phyloP scores from a whole-genome alignment of 2,113 vertebrate genomes.

The Ursus arctos region DNA sequence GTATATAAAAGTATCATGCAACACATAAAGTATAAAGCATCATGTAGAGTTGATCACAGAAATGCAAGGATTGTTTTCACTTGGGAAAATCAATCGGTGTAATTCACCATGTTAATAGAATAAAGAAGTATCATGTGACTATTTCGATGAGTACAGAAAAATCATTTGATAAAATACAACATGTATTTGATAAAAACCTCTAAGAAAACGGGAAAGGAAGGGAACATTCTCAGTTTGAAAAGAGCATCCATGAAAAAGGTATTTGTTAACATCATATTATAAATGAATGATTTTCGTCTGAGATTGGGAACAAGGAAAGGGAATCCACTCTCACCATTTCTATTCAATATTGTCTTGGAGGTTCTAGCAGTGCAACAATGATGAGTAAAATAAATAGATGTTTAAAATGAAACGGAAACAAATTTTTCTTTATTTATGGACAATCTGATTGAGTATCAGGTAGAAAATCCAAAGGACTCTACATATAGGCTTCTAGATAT shows the following conservation, averaged over 20 bases:
- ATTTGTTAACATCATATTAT: not conserved
- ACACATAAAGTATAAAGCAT: not conserved
- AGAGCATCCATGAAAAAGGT: not conserved
- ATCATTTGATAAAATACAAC: not conserved
- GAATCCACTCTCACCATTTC: not conserved
- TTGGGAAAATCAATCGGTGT: not conserved
- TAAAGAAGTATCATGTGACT: not conserved
- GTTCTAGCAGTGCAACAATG: not conserved
- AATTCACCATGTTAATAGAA: not conserved
- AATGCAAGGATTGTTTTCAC: not conserved
- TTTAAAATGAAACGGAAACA: not conserved
- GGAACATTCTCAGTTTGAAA: not conserved
- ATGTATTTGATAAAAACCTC: not conserved
- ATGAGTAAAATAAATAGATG: not conserved
- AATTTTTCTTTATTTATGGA: conserved; percentile 16
- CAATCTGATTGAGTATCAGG: not conserved
- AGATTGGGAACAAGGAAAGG: not conserved
- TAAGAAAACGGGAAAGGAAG: not conserved
- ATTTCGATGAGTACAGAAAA: not conserved
- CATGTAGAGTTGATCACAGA: not conserved
- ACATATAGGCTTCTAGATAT: not conserved
- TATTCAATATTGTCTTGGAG: not conserved
- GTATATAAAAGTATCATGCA: not conserved
- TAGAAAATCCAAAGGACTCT: conserved; percentile 11
- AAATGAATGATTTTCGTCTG: not conserved